A percentile compares a stretch with the other conserved stretches of the same genome.
phyloP scores from a whole-genome alignment of 2,113 vertebrate genomes.

The Phycodurus eques region DNA sequence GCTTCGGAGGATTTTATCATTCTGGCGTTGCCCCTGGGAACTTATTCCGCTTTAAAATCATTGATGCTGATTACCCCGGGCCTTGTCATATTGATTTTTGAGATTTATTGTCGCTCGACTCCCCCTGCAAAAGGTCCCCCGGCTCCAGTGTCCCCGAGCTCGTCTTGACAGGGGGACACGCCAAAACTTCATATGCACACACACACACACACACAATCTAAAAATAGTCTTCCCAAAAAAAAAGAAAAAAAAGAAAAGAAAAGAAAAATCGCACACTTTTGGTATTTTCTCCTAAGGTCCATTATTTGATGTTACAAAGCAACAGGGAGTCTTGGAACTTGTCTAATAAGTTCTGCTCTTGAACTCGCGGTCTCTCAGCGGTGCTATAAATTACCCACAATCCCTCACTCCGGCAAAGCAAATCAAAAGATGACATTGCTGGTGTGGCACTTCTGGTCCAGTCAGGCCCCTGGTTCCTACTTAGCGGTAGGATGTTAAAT shows the following conservation, averaged over 20 bases:
- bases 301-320: slow-evolving; percentile 6
- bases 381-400: slow-evolving; percentile 1
- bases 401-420: background rate
- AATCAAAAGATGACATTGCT: background rate
- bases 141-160: slow-evolving; percentile 47
- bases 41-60: slow-evolving; percentile 70
- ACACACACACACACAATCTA: slow-evolving; percentile 13
- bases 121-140: slow-evolving; percentile 49
- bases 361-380: background rate
- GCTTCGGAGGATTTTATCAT: slow-evolving; percentile 59
- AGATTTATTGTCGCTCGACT: slow-evolving; percentile 71
- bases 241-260: too few species aligned
- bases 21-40: slow-evolving; percentile 45
- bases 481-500: background rate
- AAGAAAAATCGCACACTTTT: background rate
- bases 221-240: background rate
- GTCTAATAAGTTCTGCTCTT: slow-evolving; percentile 4
- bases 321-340: slow-evolving; percentile 3
- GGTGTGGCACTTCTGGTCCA: background rate
- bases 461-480: background rate
- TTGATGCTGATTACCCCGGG: slow-evolving; percentile 74
- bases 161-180: slow-evolving; percentile 48
- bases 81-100: slow-evolving; percentile 74
- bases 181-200: slow-evolving; percentile 18
- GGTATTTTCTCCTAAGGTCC: slow-evolving; percentile 5